These are phyloP conservation scores for Arctia plantaginis DNA, from an alignment of 2,888 invertebrate species.

Conservation along the genomic window DNA sequence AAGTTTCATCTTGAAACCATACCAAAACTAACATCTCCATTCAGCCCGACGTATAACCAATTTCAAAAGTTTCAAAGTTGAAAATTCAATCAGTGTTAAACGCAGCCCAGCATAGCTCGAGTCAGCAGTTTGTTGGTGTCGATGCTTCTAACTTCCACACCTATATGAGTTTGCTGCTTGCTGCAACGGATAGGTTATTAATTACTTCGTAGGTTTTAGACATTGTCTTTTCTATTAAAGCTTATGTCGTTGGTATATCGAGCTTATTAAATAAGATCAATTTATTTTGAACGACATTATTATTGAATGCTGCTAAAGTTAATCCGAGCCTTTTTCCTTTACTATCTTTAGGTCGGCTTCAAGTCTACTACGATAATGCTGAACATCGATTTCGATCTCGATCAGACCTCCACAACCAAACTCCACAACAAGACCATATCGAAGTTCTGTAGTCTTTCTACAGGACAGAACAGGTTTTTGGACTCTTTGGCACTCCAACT, in stretches of 20 bases:
- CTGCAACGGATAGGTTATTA: conserved; percentile 4
- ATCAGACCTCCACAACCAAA: too few species aligned
- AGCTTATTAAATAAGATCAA: background rate
- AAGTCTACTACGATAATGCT: too few species aligned
- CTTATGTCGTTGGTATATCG: background rate
- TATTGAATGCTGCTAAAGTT: too few species aligned
- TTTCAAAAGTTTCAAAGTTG: conserved; percentile 43
- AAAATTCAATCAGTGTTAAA: conserved; percentile 46
- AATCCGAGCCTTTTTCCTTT: too few species aligned
- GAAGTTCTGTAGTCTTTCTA: too few species aligned
- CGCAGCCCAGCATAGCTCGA: conserved; percentile 11
- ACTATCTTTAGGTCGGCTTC: too few species aligned
- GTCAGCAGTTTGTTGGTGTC: conserved; percentile 26
- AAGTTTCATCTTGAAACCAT: background rate
- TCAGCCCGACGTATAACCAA: conserved; percentile 31
- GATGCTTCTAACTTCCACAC: conserved; percentile 4
- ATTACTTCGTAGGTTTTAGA: conserved; percentile 3
- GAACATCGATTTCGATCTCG: too few species aligned
- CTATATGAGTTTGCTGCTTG: background rate
- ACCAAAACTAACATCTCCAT: conserved; percentile 5
- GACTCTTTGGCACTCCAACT: too few species aligned
- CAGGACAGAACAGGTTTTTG: too few species aligned
- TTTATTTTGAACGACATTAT: background rate
- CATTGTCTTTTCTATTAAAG: background rate
- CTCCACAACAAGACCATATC: too few species aligned